Evolutionary conservation across 2,113 vertebrate genomes (phyloP), one percentile per base, ranked within the genome.

Genomic region (Procavia capensis): DNA sequence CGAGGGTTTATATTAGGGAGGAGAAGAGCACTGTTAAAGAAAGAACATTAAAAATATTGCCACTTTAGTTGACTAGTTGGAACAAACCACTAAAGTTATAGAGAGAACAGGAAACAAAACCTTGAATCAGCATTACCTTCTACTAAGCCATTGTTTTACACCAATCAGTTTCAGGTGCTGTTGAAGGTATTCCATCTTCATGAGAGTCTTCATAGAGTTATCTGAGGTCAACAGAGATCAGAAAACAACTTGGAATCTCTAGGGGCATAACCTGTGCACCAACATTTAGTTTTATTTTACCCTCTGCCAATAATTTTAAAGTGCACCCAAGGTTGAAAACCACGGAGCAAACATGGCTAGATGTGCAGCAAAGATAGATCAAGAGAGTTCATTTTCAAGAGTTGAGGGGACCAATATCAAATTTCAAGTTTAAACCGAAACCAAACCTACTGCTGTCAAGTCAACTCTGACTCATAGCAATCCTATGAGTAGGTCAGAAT

Each of bases 361-460:
- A 7, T 13, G 16, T 95, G 19, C 9, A 79, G 47, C 63, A 41
- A 45, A 22, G 43, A 34, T 9, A 59, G 25, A 74, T 10, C n/a
- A 50, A 31, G 16, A 82, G 45, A 41, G 17, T 94, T 29, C 2
- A 1, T 70, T 84, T 91, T 14, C 2, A 25, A 5, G 7, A 43
- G 20, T 16, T 29, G 1, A 39, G 27, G 29, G 2, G 6, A 14
- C 13, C 25, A n/a, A 10, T 14, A 59, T 2, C 2, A 43, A 27
- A 7, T 34, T 82, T 7, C 13, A 80, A 43, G 66, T 19, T 19
- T 29, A 66, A n/a, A n/a, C n/a, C n/a, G n/a, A n/a, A n/a, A n/a
- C n/a, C n/a, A n/a, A n/a, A n/a, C n/a, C n/a, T n/a, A n/a, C n/a
- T n/a, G n/a, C n/a, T n/a, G n/a, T n/a, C n/a, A n/a, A n/a, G n/a